Percentiles rank a stretch among this genome's conserved stretches.
Conservation (phyloP, 2,113 vertebrate species). For the Pterophyllum scalare region DNA sequence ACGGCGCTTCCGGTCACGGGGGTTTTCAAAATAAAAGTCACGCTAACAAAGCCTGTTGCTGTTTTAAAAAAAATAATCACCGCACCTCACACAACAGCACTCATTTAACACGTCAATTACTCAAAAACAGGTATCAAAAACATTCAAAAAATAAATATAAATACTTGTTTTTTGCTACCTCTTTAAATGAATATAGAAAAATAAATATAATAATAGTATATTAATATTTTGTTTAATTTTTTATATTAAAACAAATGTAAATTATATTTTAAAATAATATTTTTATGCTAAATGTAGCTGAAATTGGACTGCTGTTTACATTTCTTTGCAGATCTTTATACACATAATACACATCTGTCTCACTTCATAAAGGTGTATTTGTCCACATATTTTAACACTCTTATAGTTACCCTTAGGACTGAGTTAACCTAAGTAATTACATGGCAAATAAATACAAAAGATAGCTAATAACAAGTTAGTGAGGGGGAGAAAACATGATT, state of each 20-base stretch:
- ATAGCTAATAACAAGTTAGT: background rate
- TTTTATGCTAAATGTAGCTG: no score
- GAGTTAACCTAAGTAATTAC: background rate
- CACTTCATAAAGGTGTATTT: background rate
- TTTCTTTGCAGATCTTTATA: background rate
- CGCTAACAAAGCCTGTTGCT: background rate
- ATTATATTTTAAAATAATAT: no score
- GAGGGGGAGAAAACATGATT: background rate
- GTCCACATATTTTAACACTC: background rate
- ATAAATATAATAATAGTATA: no score
- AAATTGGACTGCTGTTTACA: background rate
- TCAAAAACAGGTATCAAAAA: background rate
- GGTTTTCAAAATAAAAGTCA: conserved; percentile 28
- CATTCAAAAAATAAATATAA: background rate
- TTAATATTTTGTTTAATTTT: no score
- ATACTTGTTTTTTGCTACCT: no score
- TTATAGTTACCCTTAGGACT: no score
- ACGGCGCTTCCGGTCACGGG: background rate
- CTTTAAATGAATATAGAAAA: no score
- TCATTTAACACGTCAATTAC: background rate
- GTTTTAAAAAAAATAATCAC: background rate
- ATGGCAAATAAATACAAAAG: background rate
- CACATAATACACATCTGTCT: background rate
- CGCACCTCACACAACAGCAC: background rate
- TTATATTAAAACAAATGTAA: no score